Base-by-base conservation (phyloP, 2,888 invertebrate species). In the Orchesellides sinensis region DNA sequence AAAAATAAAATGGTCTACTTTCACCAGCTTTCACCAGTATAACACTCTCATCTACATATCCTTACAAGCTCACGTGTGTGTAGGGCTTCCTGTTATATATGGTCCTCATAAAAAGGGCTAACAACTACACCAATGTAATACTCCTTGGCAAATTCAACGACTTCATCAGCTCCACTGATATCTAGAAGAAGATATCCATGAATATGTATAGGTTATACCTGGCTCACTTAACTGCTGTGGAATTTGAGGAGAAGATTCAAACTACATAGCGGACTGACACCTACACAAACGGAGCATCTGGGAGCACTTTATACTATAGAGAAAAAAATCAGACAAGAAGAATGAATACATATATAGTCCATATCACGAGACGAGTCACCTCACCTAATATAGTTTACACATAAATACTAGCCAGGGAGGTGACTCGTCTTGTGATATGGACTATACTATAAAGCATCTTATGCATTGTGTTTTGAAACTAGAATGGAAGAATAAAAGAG, bases 41-140 rank as follows among this genome's bases (percentile, higher is more conserved):
- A 47, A 6, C 27, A 52, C 66, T 8, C 19, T 12, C 8, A n/a
- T n/a, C n/a, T n/a, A n/a, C n/a, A n/a, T n/a, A n/a, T n/a, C n/a
- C n/a, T n/a, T n/a, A n/a, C n/a, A n/a, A n/a, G n/a, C n/a, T n/a
- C n/a, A n/a, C n/a, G n/a, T n/a, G n/a, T n/a, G 27, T 25, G 66
- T 47, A 68, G 32, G 54, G 21, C 69, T 69, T 49, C 32, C 69
- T 32, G 27, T 69, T 69, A 69, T 69, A 54, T 69, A 69, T 49
- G 69, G 27, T 32, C 54, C 52, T 54, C 69, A 45, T 69, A 69
- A 54, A 69, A 17, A 35, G 14, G 47, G 35, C 21, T 52, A 49
- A 66, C 66, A 63, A 63, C 63, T 63, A 19, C 29, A 29, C 63
- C 29, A 4, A n/a, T 66, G 47, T 17, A 66, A 23, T 47, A 25